Base-by-base conservation (phyloP, 1,140 invertebrate species). In the Asbolus verrucosus region DNA sequence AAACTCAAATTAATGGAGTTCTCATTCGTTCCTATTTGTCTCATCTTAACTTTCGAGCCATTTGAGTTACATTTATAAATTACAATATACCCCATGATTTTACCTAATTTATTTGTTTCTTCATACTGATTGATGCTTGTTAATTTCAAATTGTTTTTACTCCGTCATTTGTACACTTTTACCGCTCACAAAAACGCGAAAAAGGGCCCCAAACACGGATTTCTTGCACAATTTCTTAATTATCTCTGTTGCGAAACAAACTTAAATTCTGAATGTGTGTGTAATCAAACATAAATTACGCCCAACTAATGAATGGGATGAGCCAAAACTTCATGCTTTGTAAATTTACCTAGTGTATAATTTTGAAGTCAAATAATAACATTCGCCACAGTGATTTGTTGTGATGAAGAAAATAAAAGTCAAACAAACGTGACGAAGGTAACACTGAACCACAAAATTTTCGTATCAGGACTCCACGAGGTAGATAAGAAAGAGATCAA, bases 1-100 rank as follows among this genome's bases (percentile, higher is more conserved):
- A 63, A 39, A 63, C 67, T 24, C 54, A 63, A 69, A 69, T 69
- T 61, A 69, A 69, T 69, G 66, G 33, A 38, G 66, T 27, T 36
- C 66, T 68, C 66, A 68, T 68, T 68, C 60, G 60, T 68, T 68
- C 21, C 66, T 68, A 68, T 68, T 68, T 68, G 67, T 69, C 67
- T 69, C 67, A 63, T 69, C 46, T 43, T 46, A 69, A 69, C 30
- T 69, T 69, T 69, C 46, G 14, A 39, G 59, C 36, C 59, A 63
- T 63, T 69, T 69, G 27, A 21, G 24, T 69, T 60, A 60, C 46
- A 60, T 54, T 67, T 60, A 60, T 67, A 67, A 67, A 67, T 60
- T 60, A 67, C 50, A 67, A 67, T 67, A 67, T 65, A 41, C 31
- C 60, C 38, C 21, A 65, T 36, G 27, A 31, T 65, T 65, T 43